phyloP scores from a whole-genome alignment of 2,888 invertebrate genomes.

The Andrena trimmerana region DNA sequence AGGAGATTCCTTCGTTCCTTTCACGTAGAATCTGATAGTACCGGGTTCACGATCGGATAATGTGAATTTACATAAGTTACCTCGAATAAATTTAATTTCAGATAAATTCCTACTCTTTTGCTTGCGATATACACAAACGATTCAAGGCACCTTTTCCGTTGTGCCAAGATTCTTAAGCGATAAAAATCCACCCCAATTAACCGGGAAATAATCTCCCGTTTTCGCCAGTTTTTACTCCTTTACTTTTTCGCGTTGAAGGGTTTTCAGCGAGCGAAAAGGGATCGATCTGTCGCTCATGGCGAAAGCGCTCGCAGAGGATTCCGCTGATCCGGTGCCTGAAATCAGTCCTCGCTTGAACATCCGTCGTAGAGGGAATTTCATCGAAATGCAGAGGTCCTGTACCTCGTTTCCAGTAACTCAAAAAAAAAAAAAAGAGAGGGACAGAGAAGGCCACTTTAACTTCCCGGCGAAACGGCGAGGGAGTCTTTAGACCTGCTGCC shows the following conservation, averaged over 20 bases:
- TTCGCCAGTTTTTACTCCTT: not conserved
- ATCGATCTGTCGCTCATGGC: not conserved
- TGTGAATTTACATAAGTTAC: too few species aligned
- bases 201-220: not conserved
- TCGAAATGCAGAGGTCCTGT: conserved; percentile 15
- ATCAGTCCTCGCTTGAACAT: conserved; percentile 6
- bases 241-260: not conserved
- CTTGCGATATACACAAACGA: too few species aligned
- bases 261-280: not conserved
- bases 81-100: too few species aligned
- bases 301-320: not conserved
- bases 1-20: too few species aligned
- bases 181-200: not conserved
- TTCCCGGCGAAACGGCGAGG: conserved; percentile 37
- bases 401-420: conserved; percentile 9
- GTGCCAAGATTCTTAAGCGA: too few species aligned
- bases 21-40: too few species aligned
- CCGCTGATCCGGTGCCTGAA: not conserved
- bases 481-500: conserved; percentile 22
- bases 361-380: not conserved
- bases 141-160: too few species aligned
- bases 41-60: too few species aligned
- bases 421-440: conserved; percentile 2
- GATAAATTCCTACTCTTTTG: too few species aligned
- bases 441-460: conserved; percentile 40